A percentile compares a stretch with the other conserved stretches of the same genome.
These are phyloP conservation scores for Flexamia atlantica DNA, from an alignment of 2,888 invertebrate genomes.

Conservation along the genomic window DNA sequence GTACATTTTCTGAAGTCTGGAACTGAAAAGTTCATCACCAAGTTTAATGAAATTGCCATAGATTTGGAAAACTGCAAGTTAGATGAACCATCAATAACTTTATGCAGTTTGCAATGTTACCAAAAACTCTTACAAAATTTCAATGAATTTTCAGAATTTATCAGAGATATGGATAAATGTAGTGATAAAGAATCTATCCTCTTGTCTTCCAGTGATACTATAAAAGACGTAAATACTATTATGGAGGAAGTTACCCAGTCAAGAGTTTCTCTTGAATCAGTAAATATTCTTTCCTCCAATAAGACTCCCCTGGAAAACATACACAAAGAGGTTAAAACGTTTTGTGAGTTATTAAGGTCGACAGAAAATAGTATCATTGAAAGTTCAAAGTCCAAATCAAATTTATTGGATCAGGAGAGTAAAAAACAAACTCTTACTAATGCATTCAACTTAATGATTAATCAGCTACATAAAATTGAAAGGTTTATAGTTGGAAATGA, in stretches of 20 bases:
- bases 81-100: slow-evolving; percentile 13
- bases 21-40: background rate
- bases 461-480: slow-evolving; percentile 54
- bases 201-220: slow-evolving; percentile 41
- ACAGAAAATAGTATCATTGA: slow-evolving; percentile 23
- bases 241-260: slow-evolving; percentile 35
- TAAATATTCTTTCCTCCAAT: background rate
- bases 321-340: slow-evolving; percentile 19
- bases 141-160: background rate
- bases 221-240: slow-evolving; percentile 52
- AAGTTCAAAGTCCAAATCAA: background rate
- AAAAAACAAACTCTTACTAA: background rate
- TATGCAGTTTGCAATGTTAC: background rate
- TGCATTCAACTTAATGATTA: slow-evolving; percentile 21
- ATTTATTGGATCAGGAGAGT: background rate
- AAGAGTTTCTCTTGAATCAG: slow-evolving; percentile 40
- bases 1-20: slow-evolving; percentile 48
- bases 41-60: background rate
- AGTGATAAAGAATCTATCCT: background rate
- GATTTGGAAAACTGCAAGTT: background rate
- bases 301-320: background rate
- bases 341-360: slow-evolving; percentile 35
- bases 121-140: background rate
- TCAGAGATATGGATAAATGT: background rate
- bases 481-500: slow-evolving; percentile 42